phyloP scores from a whole-genome alignment of 2,888 invertebrate genomes.

The Mesochorus sp. region DNA sequence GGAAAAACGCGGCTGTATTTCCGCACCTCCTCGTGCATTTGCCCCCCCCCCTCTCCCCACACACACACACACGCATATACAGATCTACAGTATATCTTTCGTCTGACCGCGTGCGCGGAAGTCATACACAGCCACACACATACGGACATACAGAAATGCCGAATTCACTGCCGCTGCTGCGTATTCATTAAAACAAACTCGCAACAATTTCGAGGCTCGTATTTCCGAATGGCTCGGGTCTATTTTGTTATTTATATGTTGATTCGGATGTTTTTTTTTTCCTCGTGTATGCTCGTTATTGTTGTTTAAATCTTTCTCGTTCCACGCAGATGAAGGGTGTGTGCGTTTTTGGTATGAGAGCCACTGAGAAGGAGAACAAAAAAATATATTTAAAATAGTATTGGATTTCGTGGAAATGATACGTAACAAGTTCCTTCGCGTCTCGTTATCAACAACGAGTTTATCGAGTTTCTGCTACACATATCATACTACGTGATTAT shows the following conservation, averaged over 20 bases:
- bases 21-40: constrained; percentile 20
- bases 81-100: not conserved
- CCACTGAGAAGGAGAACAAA: no score
- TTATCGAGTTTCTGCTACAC: constrained; percentile 17
- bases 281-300: not conserved
- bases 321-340: not conserved
- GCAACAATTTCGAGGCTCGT: constrained; percentile 5
- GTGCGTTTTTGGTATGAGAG: no score
- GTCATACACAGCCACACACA: constrained; percentile 9
- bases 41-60: no score
- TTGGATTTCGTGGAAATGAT: not conserved
- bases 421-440: not conserved
- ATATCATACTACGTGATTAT: no score
- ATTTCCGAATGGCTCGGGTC: not conserved
- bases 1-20: constrained; percentile 7
- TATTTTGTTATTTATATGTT: constrained; percentile 3
- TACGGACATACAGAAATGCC: no score
- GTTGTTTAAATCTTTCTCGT: not conserved
- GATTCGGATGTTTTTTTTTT: not conserved
- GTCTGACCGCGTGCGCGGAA: constrained; percentile 31
- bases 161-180: constrained; percentile 21
- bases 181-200: constrained; percentile 38
- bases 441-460: constrained; percentile 16
- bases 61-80: no score
- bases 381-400: no score